These are phyloP conservation scores for Rhogogaster chlorosoma DNA, from an alignment of 2,888 invertebrate species.

Conservation along the genomic window DNA sequence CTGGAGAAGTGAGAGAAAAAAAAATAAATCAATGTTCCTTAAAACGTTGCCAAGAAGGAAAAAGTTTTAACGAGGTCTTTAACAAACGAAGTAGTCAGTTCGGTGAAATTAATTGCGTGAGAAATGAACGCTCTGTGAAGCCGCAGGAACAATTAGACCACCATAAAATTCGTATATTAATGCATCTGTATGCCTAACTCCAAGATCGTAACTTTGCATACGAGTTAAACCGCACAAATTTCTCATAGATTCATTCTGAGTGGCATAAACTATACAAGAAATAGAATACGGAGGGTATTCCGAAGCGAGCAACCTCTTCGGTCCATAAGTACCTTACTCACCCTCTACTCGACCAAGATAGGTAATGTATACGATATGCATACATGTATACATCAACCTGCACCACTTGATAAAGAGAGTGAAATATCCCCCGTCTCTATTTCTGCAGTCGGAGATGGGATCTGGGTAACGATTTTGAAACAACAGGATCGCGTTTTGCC, in stretches of 20 bases:
- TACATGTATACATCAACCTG: not conserved
- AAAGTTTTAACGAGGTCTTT: conserved; percentile 16
- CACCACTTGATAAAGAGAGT: conserved; percentile 13
- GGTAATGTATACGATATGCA: not conserved
- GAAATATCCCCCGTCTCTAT: not conserved
- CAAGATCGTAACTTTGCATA: not conserved
- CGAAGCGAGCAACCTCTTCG: conserved; percentile 31
- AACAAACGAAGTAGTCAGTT: conserved; percentile 27
- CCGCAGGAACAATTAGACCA: not conserved
- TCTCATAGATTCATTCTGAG: not conserved
- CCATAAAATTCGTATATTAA: not conserved
- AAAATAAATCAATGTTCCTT: not conserved
- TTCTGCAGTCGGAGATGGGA: not conserved
- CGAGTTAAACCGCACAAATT: not conserved
- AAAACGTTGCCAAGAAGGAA: not conserved
- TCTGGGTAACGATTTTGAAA: conserved; percentile 11
- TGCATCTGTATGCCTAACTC: not conserved
- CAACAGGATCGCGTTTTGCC: not conserved
- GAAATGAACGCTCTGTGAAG: not conserved
- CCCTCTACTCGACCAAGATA: not conserved
- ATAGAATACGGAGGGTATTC: conserved; percentile 33
- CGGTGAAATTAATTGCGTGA: conserved; percentile 13
- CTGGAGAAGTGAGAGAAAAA: not conserved
- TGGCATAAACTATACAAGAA: conserved; percentile 34
- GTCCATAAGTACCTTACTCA: conserved; percentile 27